These are phyloP conservation scores for Apodemia zela DNA, from an alignment of 2,888 invertebrate species.

Conservation along the genomic window DNA sequence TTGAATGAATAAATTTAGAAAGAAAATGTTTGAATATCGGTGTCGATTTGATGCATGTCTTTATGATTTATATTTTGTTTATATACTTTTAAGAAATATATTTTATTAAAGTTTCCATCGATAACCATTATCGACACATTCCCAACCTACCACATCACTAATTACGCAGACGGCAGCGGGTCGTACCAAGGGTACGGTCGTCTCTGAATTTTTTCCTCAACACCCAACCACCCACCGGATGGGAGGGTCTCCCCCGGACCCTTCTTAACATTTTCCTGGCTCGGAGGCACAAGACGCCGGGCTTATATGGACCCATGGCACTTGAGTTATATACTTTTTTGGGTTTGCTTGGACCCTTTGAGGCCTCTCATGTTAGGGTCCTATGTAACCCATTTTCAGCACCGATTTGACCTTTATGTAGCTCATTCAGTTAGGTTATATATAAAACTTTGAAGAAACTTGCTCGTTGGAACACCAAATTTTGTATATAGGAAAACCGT, in stretches of 20 bases:
- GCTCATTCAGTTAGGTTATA: constrained; percentile 49
- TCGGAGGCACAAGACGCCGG: constrained; percentile 70
- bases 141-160: constrained; percentile 69
- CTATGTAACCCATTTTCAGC: constrained; percentile 69
- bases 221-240: constrained; percentile 54
- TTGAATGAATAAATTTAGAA: too few species aligned
- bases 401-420: constrained; percentile 61
- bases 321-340: constrained; percentile 77
- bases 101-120: constrained; percentile 24
- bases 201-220: constrained; percentile 72
- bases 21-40: too few species aligned
- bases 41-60: too few species aligned
- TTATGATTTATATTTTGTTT: too few species aligned
- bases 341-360: constrained; percentile 73
- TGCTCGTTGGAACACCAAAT: constrained; percentile 29
- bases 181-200: constrained; percentile 74
- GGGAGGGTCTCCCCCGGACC: constrained; percentile 68
- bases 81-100: too few species aligned
- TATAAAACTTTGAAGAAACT: constrained; percentile 57
- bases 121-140: constrained; percentile 46
- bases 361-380: constrained; percentile 64
- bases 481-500: neutral
- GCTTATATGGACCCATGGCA: constrained; percentile 70
- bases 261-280: constrained; percentile 78
- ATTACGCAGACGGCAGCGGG: constrained; percentile 76